Conservation (phyloP, 2,797 vertebrate species). For the Sebastes miniatus region DNA sequence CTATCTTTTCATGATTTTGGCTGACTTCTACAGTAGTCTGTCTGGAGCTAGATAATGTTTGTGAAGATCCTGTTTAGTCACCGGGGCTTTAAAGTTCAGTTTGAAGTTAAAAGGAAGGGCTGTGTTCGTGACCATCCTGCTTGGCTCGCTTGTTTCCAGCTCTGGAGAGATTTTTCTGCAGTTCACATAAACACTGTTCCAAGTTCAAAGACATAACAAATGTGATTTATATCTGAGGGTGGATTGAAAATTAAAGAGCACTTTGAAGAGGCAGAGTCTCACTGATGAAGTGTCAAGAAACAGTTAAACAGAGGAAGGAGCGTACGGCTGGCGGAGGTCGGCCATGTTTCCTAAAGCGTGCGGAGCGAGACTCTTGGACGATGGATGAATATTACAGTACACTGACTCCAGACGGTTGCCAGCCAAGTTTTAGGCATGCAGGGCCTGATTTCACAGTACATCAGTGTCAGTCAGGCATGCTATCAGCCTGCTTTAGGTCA, state of each 20-base stretch:
- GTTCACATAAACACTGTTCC: neutral
- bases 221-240: neutral
- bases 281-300: neutral
- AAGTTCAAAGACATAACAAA: neutral
- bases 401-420: neutral
- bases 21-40: neutral
- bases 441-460: conserved; percentile 30
- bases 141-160: neutral
- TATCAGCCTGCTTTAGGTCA: conserved; percentile 18
- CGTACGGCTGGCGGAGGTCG: neutral
- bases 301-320: conserved; percentile 11
- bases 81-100: neutral
- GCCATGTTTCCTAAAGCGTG: conserved; percentile 4
- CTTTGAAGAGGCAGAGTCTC: neutral
- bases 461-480: conserved; percentile 26
- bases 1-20: neutral
- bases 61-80: neutral
- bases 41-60: neutral
- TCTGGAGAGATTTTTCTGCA: neutral
- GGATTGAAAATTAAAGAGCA: neutral
- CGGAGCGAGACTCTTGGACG: neutral
- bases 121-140: neutral
- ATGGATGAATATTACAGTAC: conserved; percentile 1
- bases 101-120: neutral
- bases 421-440: conserved; percentile 4